phyloP scores from a whole-genome alignment of 2,797 vertebrate genomes.

The Zonotrichia albicollis region DNA sequence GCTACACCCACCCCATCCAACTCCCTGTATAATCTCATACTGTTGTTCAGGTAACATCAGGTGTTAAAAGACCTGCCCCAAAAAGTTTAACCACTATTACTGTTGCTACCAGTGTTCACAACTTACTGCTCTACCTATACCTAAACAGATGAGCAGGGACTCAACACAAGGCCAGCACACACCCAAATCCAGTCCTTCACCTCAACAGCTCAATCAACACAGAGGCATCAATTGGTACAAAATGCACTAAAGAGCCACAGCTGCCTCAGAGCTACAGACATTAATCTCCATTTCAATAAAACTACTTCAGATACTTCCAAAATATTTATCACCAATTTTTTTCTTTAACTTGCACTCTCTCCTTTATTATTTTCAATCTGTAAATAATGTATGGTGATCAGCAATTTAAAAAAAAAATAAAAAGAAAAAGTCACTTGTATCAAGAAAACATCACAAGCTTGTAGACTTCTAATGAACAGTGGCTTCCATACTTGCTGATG shows the following conservation, averaged over 20 bases:
- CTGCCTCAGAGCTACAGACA: background rate
- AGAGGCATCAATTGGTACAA: background rate
- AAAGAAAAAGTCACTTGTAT: background rate
- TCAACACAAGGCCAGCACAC: background rate
- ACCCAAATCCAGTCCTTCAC: background rate
- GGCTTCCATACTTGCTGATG: background rate
- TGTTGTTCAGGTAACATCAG: background rate
- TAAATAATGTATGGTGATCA: background rate
- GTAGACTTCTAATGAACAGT: fast-evolving
- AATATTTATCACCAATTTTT: background rate
- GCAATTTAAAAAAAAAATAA: background rate
- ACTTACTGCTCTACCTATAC: background rate
- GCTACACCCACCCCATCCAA: background rate
- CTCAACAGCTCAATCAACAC: background rate
- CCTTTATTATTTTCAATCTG: background rate
- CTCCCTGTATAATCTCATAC: background rate
- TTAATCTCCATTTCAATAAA: background rate
- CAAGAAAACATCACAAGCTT: background rate
- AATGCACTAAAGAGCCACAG: background rate
- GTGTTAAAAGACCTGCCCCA: background rate
- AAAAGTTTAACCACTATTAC: background rate
- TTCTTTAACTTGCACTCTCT: background rate
- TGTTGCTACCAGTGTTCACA: background rate
- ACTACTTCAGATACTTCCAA: background rate
- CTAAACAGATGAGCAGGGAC: background rate